Percentiles rank a stretch among this genome's conserved stretches.
phyloP scores from a whole-genome alignment of 2,888 invertebrate species.

The Eristalinus sepulchralis region DNA sequence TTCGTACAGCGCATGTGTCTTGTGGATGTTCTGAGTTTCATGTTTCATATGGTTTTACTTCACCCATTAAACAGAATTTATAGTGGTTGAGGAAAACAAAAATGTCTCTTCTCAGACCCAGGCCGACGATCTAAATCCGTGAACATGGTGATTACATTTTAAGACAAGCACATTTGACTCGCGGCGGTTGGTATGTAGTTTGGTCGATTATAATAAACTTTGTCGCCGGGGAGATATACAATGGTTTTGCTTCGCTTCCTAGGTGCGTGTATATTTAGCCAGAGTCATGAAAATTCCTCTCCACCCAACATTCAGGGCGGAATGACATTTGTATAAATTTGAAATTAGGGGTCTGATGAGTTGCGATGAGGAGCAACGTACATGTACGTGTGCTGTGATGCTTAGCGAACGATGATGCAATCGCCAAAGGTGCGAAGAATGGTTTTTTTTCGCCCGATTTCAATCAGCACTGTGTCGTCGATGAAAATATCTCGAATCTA shows the following conservation, averaged over 20 bases:
- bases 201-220: slow-evolving; percentile 8
- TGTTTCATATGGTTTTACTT: neutral
- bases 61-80: neutral
- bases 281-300: neutral
- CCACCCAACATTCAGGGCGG: neutral
- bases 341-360: neutral
- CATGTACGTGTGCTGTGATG: neutral
- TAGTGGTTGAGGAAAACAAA: neutral
- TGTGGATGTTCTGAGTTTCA: neutral
- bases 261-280: neutral
- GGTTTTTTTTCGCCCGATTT: neutral
- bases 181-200: neutral
- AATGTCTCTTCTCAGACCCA: neutral
- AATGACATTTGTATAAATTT: neutral
- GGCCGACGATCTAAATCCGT: neutral
- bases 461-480: neutral
- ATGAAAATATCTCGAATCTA: neutral
- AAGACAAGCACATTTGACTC: neutral
- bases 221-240: neutral
- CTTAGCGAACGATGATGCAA: neutral
- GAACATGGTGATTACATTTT: neutral
- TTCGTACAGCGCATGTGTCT: slow-evolving; percentile 50
- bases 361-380: neutral
- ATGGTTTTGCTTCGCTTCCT: neutral
- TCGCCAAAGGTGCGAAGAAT: neutral